A percentile compares a stretch with the other conserved stretches of the same genome.
phyloP scores from a whole-genome alignment of 2,797 vertebrate species.

The Bovichtus variegatus region DNA sequence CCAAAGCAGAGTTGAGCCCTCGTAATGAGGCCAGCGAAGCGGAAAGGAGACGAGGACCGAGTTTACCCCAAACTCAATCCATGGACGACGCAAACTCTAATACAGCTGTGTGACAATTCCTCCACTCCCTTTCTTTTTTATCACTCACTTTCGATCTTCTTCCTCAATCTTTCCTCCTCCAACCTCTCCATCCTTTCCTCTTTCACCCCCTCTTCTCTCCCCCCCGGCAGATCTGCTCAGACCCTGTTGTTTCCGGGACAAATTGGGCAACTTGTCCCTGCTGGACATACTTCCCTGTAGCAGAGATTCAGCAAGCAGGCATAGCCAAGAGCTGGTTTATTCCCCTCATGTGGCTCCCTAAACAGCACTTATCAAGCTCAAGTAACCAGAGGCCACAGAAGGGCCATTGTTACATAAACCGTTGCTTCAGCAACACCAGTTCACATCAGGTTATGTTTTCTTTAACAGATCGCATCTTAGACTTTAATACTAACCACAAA shows the following conservation, averaged over 20 bases:
- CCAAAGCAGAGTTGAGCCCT: conserved; percentile 25
- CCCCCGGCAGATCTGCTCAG: conserved; percentile 36
- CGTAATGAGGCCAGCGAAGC: conserved; percentile 38
- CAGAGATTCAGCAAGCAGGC: conserved; percentile 46
- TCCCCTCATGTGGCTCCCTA: conserved; percentile 43
- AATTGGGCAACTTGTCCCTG: conserved; percentile 51
- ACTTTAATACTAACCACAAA: neutral
- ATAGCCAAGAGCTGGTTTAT: conserved; percentile 35
- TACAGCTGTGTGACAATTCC: neutral
- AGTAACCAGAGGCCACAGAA: conserved; percentile 60
- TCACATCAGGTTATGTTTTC: conserved; percentile 27
- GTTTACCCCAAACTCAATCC: conserved; percentile 22
- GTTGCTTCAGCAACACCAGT: conserved; percentile 26
- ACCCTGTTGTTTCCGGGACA: conserved; percentile 40
- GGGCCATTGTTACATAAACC: conserved; percentile 51
- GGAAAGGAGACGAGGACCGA: conserved; percentile 18
- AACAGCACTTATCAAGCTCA: conserved; percentile 64
- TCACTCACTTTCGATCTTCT: conserved; percentile 5
- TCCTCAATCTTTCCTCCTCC: neutral
- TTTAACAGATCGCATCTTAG: conserved; percentile 19
- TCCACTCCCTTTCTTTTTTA: conserved; percentile 1
- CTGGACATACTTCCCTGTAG: conserved; percentile 37
- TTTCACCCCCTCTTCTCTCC: neutral
- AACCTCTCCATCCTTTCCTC: neutral
- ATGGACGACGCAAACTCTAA: conserved; percentile 19